Conservation (phyloP, 2,113 vertebrate species). For the Asarcornis scutulata region DNA sequence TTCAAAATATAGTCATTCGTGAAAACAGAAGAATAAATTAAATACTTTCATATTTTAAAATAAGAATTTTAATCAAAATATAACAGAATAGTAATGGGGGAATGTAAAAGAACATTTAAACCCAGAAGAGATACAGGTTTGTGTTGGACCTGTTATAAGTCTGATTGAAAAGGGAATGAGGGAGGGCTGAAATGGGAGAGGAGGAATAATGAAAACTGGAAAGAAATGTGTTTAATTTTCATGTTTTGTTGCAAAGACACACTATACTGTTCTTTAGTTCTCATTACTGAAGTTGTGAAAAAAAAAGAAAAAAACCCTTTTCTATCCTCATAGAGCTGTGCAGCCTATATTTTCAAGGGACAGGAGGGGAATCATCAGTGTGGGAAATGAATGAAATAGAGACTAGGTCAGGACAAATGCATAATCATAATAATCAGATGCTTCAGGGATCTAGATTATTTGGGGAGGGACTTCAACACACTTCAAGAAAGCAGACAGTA, state of each 20-base stretch:
- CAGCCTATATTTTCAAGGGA: neutral
- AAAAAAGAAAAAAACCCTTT: neutral
- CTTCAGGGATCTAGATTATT: neutral
- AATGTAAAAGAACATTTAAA: neutral
- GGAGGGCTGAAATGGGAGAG: neutral
- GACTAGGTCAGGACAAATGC: neutral
- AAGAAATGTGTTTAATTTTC: neutral
- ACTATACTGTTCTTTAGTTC: neutral
- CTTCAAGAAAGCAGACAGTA: neutral
- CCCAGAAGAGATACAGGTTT: neutral
- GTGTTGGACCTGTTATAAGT: neutral
- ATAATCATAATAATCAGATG: neutral
- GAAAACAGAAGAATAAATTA: neutral
- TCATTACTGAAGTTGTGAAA: neutral
- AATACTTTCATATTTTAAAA: neutral
- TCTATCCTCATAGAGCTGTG: neutral
- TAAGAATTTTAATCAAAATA: neutral
- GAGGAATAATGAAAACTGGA: neutral
- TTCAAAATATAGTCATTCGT: neutral
- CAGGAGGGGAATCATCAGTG: neutral
- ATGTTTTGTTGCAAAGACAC: neutral
- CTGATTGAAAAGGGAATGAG: neutral
- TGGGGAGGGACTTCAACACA: neutral
- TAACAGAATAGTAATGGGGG: neutral
- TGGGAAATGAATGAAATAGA: neutral